Base-by-base conservation (phyloP, 2,113 vertebrate genomes). In the Cichladusa arquata region DNA sequence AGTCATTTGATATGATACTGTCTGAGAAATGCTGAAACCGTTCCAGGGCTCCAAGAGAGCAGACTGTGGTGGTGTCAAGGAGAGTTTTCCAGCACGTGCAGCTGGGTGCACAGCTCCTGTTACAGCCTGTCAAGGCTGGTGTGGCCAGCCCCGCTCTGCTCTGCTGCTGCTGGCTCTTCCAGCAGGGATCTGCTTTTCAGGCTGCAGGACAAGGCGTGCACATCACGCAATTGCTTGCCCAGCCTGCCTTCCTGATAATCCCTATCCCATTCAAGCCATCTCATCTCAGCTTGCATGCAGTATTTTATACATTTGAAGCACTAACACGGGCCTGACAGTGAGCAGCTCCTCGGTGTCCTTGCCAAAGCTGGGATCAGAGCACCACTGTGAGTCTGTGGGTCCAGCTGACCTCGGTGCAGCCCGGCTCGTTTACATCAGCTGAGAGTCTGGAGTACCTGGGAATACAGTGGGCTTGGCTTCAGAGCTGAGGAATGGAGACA, bases 91-190 rank as follows among this genome's bases (percentile, higher is more conserved):
- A 87, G 86, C 36, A 50, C 76, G 25, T 69, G 77, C 94, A 95
- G 94, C 96, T 87, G 96, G 86, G 81, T 13, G 61, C 73, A 18
- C 60, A 64, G 92, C 94, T 96, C 94, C 95, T 77, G 89, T 95
- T 92, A 90, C 84, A 86, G 91, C 72, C 83, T 61, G 78, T 24
- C 60, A 25, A 5, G 86, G 91, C 90, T 44, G 61, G 14, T 19
- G n/a, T 53, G 51, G 5, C 47, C 83, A 62, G 88, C 58, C 44
- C 60, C 0, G 5, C 57, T 38, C 38, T 19, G 72, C 84, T 50
- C 9, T 51, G 11, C 47, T 33, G 76, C 40, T 0, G 8, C 81
- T 8, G 79, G 54, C 8, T n/a, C 54, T 48, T 48, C 57, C 84
- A 19, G 54, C 51, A n/a, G 86, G 78, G 83, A 13, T 24, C 51